A percentile compares a stretch with the other conserved stretches of the same genome.
phyloP scores from a whole-genome alignment of 35 echinoderm and acorn worm genomes.

The Apostichopus parvimensis region DNA sequence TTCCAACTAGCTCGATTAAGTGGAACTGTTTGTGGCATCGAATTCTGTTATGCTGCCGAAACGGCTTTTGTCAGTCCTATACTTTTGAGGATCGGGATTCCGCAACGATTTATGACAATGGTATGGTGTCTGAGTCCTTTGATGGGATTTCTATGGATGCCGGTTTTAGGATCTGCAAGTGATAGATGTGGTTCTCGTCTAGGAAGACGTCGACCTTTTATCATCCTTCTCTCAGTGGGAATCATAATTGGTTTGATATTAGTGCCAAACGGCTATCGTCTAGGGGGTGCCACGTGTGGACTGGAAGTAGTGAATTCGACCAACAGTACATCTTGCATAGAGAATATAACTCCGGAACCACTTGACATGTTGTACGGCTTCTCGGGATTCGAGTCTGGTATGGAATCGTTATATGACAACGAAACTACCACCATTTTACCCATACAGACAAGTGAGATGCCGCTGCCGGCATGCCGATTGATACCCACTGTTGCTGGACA shows the following conservation, averaged over 20 bases:
- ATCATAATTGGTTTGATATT: slow-evolving; percentile 86
- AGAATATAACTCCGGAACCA: not conserved
- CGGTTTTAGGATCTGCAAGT: slow-evolving; percentile 88
- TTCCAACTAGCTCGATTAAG: slow-evolving; percentile 70
- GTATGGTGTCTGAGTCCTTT: slow-evolving; percentile 95
- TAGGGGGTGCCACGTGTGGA: slow-evolving; percentile 59
- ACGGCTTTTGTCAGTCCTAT: slow-evolving; percentile 94
- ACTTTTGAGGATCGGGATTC: slow-evolving; percentile 80
- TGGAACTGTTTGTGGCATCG: slow-evolving; percentile 95
- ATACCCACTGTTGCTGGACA: slow-evolving; percentile 48
- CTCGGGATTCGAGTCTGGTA: not conserved
- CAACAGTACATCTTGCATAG: slow-evolving; percentile 7
- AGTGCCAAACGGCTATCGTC: slow-evolving; percentile 81
- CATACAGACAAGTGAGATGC: not conserved
- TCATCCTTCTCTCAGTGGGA: slow-evolving; percentile 78
- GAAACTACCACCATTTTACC: not conserved
- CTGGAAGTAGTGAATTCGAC: not conserved
- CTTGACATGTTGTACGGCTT: not conserved
- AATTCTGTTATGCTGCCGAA: slow-evolving; percentile 99
- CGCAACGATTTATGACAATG: slow-evolving; percentile 90
- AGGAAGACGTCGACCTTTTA: slow-evolving; percentile 94
- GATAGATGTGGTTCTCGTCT: slow-evolving; percentile 83
- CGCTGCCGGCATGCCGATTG: not conserved
- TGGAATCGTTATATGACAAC: not conserved
- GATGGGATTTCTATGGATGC: slow-evolving; percentile 90